Evolutionary conservation across 2,888 invertebrate genomes (phyloP).

Genomic region (Drosophila atripex): DNA sequence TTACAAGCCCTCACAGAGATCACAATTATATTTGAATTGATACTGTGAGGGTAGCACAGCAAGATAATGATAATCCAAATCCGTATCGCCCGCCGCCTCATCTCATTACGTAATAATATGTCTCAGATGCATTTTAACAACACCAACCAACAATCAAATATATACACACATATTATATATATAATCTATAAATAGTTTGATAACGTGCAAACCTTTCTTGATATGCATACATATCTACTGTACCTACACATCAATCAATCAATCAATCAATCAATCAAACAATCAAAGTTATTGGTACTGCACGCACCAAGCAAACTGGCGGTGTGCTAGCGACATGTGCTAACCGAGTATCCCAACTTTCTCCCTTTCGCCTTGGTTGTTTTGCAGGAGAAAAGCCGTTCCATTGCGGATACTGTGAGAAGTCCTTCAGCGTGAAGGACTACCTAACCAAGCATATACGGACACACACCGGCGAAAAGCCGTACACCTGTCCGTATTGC

Average conservation of each 20-base stretch:
- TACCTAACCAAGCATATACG: conserved; percentile 84
- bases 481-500: conserved; percentile 82
- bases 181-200: conserved; percentile 67
- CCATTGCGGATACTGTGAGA: conserved; percentile 82
- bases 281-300: conserved; percentile 71
- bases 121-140: conserved; percentile 75
- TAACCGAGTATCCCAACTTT: conserved; percentile 38
- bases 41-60: conserved; percentile 45
- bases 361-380: conserved; percentile 32
- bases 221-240: conserved; percentile 50
- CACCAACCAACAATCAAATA: conserved; percentile 51
- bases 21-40: conserved; percentile 1
- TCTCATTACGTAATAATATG: conserved; percentile 78
- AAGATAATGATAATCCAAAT: conserved; percentile 41
- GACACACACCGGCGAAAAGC: conserved; percentile 83
- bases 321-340: conserved; percentile 29
- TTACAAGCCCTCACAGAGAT: conserved; percentile 25
- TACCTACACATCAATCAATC: conserved; percentile 53
- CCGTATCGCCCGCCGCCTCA: conserved; percentile 76
- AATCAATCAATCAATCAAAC: conserved; percentile 51
- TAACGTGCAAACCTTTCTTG: conserved; percentile 67
- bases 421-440: conserved; percentile 83
- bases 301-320: conserved; percentile 56
- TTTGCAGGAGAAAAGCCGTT: conserved; percentile 82
- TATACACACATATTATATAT: conserved; percentile 33